Evolutionary conservation across 1,140 invertebrate genomes (phyloP).

Genomic region (Drosophila biarmipes): DNA sequence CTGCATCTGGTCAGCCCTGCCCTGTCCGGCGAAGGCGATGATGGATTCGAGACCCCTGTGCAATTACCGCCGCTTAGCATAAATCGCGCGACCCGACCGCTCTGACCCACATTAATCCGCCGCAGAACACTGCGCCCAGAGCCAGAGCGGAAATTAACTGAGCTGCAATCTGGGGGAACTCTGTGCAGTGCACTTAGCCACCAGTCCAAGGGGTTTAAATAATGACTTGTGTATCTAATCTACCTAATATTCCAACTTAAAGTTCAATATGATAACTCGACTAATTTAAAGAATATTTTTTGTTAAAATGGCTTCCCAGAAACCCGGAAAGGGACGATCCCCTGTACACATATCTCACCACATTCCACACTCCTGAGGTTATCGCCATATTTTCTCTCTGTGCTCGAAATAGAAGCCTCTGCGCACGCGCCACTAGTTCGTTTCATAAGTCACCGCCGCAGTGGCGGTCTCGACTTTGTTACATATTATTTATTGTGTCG

Average conservation of each 20-base stretch:
- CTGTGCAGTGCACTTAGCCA: not conserved
- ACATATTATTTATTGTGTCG: slow-evolving; percentile 81
- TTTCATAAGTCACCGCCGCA: slow-evolving; percentile 67
- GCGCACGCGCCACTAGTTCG: slow-evolving; percentile 68
- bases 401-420: slow-evolving; percentile 37
- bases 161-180: slow-evolving; percentile 31
- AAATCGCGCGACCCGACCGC: slow-evolving; percentile 51
- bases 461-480: slow-evolving; percentile 73
- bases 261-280: no score
- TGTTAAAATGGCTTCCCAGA: no score
- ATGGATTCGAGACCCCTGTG: slow-evolving; percentile 40
- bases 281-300: no score
- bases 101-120: slow-evolving; percentile 75
- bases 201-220: no score
- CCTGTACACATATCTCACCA: no score
- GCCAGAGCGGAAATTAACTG: slow-evolving; percentile 73
- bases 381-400: not conserved
- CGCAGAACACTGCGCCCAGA: slow-evolving; percentile 55
- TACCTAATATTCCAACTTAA: no score
- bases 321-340: no score
- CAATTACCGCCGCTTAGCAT: slow-evolving; percentile 65
- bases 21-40: not conserved
- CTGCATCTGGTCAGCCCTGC: not conserved
- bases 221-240: no score
- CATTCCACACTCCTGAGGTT: no score